Evolutionary conservation across 2,888 invertebrate species (phyloP).

Genomic region (Dendrolimus houi): DNA sequence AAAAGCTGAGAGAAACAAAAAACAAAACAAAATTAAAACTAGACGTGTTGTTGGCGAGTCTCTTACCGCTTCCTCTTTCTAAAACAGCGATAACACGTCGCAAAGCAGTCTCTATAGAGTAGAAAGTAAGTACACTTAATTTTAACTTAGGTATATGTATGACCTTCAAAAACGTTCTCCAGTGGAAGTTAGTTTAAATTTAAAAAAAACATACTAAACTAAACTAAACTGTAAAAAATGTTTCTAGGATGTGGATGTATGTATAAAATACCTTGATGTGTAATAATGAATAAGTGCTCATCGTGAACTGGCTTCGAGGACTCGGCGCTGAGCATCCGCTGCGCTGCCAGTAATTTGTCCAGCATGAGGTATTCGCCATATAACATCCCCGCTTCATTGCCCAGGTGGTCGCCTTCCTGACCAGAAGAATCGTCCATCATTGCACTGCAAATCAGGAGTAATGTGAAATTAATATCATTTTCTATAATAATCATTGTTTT

Average conservation of each 20-base stretch:
- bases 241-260: background rate
- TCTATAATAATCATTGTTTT: no score
- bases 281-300: slow-evolving; percentile 97
- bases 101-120: background rate
- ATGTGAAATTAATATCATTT: no score
- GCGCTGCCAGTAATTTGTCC: slow-evolving; percentile 89
- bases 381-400: slow-evolving; percentile 86
- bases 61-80: no score
- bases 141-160: no score
- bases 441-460: slow-evolving; percentile 27
- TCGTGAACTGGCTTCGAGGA: slow-evolving; percentile 90
- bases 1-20: no score
- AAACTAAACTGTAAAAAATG: no score
- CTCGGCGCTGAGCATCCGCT: slow-evolving; percentile 86
- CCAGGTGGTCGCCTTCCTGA: slow-evolving; percentile 75
- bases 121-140: background rate
- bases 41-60: no score
- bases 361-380: slow-evolving; percentile 94
- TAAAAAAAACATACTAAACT: no score
- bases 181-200: no score
- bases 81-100: no score
- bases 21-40: no score
- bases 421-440: slow-evolving; percentile 44
- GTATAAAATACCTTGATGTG: slow-evolving; percentile 89
- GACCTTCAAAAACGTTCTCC: no score